Evolutionary conservation across 2,113 vertebrate genomes (phyloP).

Genomic region (Corvus moneduloides): DNA sequence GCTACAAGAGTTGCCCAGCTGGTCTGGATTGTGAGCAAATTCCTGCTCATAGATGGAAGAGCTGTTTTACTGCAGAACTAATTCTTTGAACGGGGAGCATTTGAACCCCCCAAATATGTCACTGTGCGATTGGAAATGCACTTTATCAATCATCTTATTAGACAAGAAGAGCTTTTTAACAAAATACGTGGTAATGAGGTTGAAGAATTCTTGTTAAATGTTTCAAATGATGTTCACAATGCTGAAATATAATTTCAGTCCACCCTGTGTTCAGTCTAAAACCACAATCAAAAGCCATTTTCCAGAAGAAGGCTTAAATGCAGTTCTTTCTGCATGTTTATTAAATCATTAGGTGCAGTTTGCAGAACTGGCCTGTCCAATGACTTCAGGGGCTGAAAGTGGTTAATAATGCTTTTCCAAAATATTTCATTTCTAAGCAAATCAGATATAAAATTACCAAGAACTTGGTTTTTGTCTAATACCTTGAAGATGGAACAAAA

Average conservation of each 20-base stretch:
- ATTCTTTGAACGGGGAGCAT: neutral
- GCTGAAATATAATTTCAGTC: neutral
- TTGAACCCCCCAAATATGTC: neutral
- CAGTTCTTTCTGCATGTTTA: neutral
- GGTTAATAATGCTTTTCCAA: neutral
- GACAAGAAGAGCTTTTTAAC: neutral
- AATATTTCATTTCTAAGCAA: neutral
- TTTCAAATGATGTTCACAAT: neutral
- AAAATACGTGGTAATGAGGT: neutral
- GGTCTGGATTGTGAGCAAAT: neutral
- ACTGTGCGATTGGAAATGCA: neutral
- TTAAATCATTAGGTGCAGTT: fast-evolving
- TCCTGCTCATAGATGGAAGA: neutral
- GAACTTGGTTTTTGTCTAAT: neutral
- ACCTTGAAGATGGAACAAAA: neutral
- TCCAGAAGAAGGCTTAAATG: neutral
- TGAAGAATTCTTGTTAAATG: neutral
- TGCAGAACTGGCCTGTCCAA: neutral
- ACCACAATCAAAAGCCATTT: neutral
- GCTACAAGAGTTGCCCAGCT: neutral
- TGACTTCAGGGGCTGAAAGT: neutral
- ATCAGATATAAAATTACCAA: neutral
- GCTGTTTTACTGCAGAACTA: neutral
- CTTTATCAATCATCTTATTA: neutral
- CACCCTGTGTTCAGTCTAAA: neutral